Conservation (phyloP, 2,113 vertebrate genomes). For the Myiopsitta monachus region DNA sequence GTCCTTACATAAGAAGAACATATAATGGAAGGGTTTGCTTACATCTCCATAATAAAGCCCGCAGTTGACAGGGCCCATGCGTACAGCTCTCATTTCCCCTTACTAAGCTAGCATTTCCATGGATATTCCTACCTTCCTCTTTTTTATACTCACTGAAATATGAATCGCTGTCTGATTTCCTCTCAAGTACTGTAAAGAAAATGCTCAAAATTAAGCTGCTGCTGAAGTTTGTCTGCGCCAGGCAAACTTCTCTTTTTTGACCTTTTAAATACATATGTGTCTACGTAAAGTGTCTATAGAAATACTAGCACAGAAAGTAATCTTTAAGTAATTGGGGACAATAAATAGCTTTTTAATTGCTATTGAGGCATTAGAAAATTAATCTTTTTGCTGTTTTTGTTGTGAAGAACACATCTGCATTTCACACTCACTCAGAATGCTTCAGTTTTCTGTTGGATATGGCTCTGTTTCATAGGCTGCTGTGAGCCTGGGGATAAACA, state of each 20-base stretch:
- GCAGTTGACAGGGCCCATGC: neutral
- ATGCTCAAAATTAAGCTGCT: neutral
- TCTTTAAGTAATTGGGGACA: neutral
- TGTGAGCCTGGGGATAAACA: neutral
- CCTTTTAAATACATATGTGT: neutral
- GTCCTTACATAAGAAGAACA: neutral
- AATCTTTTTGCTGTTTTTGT: neutral
- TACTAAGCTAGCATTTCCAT: neutral
- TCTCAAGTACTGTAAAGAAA: neutral
- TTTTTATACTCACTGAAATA: neutral
- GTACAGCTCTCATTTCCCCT: fast-evolving
- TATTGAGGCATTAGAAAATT: neutral
- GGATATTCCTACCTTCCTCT: neutral
- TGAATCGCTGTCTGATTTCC: neutral
- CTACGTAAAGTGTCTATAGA: neutral
- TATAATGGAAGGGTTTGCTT: neutral
- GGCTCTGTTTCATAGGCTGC: neutral
- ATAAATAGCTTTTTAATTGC: neutral
- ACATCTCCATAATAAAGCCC: neutral
- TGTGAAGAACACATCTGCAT: neutral
- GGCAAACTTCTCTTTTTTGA: neutral
- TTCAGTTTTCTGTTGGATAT: neutral
- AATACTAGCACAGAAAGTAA: neutral
- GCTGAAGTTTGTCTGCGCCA: neutral
- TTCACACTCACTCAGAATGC: neutral